phyloP scores from a whole-genome alignment of 1,140 invertebrate genomes.

The Caerostris darwini region DNA sequence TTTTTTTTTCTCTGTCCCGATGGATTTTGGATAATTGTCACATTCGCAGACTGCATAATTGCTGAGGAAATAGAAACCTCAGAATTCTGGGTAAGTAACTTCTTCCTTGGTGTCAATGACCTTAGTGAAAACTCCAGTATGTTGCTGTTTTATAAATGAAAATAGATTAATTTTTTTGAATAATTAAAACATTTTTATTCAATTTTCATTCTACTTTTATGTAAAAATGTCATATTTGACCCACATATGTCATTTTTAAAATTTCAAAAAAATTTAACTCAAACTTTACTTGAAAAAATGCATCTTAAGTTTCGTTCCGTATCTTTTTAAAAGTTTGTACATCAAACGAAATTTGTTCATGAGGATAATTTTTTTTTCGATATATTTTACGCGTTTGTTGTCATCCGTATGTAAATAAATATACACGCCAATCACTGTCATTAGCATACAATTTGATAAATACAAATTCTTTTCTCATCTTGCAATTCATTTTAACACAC shows the following conservation, averaged over 20 bases:
- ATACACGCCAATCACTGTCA: neutral
- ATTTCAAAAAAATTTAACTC: neutral
- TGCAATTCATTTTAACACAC: neutral
- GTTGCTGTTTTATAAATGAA: conserved; percentile 50
- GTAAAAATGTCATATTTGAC: neutral
- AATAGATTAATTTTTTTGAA: conserved; percentile 21
- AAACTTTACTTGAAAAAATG: neutral
- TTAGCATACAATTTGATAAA: neutral
- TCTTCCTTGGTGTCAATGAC: conserved; percentile 65
- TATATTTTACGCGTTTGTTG: neutral
- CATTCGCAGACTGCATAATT: neutral
- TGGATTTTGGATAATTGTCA: conserved; percentile 66
- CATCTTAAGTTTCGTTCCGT: too few relatives aligned
- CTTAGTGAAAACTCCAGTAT: conserved; percentile 54
- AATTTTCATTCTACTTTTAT: neutral
- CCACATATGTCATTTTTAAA: neutral
- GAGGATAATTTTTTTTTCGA: neutral
- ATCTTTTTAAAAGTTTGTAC: too few relatives aligned
- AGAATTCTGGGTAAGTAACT: conserved; percentile 55
- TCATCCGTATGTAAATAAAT: conserved; percentile 15
- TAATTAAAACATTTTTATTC: neutral
- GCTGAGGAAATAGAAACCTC: neutral
- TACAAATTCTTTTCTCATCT: neutral
- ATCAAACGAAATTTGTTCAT: too few relatives aligned
- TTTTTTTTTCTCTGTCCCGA: neutral